Conservation (phyloP, 2,888 invertebrate genomes). For the Spilarctia lutea region DNA sequence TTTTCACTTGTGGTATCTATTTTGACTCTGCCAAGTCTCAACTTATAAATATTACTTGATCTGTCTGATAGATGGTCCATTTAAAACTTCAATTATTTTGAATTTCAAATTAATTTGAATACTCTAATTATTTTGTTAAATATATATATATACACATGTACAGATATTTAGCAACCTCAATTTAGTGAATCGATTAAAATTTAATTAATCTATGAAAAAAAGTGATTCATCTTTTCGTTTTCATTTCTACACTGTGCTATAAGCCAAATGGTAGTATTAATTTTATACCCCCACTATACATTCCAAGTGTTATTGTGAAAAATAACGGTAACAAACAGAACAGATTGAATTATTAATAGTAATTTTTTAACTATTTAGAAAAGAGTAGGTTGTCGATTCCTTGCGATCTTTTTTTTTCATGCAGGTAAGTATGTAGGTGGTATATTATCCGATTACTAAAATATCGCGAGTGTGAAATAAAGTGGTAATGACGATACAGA, state of each 20-base stretch:
- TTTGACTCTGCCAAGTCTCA: neutral
- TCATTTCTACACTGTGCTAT: neutral
- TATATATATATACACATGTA: too few species aligned
- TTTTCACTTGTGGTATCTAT: neutral
- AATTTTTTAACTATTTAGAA: neutral
- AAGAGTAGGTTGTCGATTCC: too few species aligned
- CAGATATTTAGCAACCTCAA: neutral
- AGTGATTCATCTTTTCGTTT: neutral
- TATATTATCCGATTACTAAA: neutral
- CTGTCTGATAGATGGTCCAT: neutral
- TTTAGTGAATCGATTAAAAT: neutral
- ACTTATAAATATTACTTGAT: neutral
- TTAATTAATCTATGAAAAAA: neutral
- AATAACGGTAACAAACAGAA: neutral
- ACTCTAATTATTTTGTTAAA: neutral
- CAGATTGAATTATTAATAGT: neutral
- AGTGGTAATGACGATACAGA: neutral
- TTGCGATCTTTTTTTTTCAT: too few species aligned
- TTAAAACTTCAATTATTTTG: neutral
- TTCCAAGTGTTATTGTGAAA: neutral
- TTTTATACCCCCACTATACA: neutral
- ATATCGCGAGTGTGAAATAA: neutral
- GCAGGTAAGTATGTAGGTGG: too few species aligned
- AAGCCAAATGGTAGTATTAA: neutral
- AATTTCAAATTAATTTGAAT: too few species aligned